Evolutionary conservation across 1,140 invertebrate genomes (phyloP).

Genomic region (Fopius arisanus): DNA sequence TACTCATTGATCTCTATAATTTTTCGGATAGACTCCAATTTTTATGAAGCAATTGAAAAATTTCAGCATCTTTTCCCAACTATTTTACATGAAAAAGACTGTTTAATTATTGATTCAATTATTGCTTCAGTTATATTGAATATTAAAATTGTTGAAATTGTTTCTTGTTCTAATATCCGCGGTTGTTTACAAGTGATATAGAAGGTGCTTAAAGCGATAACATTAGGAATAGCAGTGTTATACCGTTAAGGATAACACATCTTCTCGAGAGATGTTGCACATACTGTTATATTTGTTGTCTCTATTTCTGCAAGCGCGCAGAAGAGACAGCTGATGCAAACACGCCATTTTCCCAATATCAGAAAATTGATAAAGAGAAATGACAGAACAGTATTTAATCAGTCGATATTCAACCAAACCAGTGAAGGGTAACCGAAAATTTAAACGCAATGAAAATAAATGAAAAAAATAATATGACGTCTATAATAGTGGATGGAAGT

Average conservation of each 20-base stretch:
- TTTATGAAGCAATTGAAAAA: neutral
- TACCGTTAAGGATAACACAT: slow-evolving; percentile 1
- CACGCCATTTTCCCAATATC: neutral
- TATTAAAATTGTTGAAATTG: no score
- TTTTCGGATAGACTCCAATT: neutral
- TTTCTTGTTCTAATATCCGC: neutral
- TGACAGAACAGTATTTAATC: neutral
- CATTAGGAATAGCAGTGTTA: neutral
- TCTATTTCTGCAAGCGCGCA: neutral
- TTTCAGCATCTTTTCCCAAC: no score
- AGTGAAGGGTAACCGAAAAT: neutral
- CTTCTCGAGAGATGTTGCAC: neutral
- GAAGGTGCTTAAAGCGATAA: neutral
- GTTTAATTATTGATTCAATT: no score
- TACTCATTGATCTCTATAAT: neutral
- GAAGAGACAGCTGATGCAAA: no score
- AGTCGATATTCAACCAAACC: neutral
- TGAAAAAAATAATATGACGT: neutral
- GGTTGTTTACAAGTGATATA: neutral
- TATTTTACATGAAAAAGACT: no score
- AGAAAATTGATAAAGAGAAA: neutral
- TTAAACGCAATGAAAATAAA: neutral
- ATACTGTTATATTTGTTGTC: neutral
- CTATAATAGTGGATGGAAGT: neutral
- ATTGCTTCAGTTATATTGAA: no score